Conservation (phyloP, 2,113 vertebrate species). For the Clarias macrocephalus region DNA sequence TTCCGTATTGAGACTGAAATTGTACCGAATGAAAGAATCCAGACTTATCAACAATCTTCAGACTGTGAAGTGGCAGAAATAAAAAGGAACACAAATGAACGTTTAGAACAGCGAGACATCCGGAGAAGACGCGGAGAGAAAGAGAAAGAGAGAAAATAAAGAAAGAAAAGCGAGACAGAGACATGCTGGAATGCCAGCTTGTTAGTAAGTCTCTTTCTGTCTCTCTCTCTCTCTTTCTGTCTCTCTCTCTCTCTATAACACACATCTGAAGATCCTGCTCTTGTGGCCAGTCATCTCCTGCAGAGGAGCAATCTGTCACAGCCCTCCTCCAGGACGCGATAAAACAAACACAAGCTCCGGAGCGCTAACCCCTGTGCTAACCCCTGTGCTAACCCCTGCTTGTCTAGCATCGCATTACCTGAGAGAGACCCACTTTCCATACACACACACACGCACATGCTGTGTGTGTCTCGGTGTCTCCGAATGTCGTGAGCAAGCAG, state of each 20-base stretch:
- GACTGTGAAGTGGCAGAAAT: not conserved
- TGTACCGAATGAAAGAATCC: not conserved
- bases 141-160: no score
- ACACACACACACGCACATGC: not conserved
- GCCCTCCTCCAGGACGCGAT: not conserved
- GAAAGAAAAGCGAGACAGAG: no score
- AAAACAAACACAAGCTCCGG: slow-evolving; percentile 21
- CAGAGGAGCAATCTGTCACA: slow-evolving; percentile 29
- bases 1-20: not conserved
- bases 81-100: not conserved
- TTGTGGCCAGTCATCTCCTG: slow-evolving; percentile 20
- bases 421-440: not conserved
- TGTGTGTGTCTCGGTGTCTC: not conserved
- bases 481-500: slow-evolving; percentile 19
- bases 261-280: not conserved
- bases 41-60: not conserved
- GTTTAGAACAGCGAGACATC: not conserved
- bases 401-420: not conserved
- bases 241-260: not conserved
- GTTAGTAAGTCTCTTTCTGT: not conserved
- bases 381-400: slow-evolving; percentile 19
- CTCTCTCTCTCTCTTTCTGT: no score
- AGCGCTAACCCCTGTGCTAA: not conserved
- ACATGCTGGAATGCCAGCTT: slow-evolving; percentile 9
- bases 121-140: not conserved